Evolutionary conservation across 1,140 invertebrate species (phyloP), one percentile per base, ranked within the genome.

Genomic region (Lordiphosa collinella): DNA sequence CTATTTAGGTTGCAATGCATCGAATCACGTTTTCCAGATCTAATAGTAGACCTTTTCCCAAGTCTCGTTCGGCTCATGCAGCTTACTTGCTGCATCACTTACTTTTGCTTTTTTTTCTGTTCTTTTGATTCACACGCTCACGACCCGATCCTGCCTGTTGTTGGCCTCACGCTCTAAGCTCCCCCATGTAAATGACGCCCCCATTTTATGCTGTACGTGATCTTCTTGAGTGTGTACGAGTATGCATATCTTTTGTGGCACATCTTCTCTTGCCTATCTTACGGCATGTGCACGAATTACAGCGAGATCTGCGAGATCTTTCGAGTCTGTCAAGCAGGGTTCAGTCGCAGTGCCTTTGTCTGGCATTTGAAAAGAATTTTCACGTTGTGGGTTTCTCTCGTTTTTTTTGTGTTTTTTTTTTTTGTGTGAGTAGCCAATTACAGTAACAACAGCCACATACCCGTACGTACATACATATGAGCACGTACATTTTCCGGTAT

Each of bases 311-410:
- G 53, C 37, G 29, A 66, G 75, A 79, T 79, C 75, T 82, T 82
- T 79, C 75, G 53, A 82, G 76, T 80, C 76, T 64, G 71, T 74
- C 70, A 74, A 57, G 53, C 63, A 58, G 53, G 62, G 59, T 44
- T 22, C 18, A 5, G 18, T 22, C 55, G 22, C 38, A 11, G 29
- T 43, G 11, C 36, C 53, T 34, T 34, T 59, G 51, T 61, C 46
- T 75, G 75, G 52, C 76, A 82, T 80, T 80, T 80, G 76, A 80
- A 80, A 78, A 80, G 76, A 80, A 80, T 80, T 80, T 80, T 72
- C 78, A 76, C 76, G 62, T 76, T 76, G 62, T 75, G 55, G 49
- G 53, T 68, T 53, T 67, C 50, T 57, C 44, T 52, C 58, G 50
- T 65, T 46, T 56, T 74, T 18, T 54, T 38, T 57, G 38, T 52